A percentile compares a stretch with the other conserved stretches of the same genome.
These are phyloP conservation scores for Eupeodes corollae DNA, from an alignment of 1,140 invertebrate species.

Conservation along the genomic window DNA sequence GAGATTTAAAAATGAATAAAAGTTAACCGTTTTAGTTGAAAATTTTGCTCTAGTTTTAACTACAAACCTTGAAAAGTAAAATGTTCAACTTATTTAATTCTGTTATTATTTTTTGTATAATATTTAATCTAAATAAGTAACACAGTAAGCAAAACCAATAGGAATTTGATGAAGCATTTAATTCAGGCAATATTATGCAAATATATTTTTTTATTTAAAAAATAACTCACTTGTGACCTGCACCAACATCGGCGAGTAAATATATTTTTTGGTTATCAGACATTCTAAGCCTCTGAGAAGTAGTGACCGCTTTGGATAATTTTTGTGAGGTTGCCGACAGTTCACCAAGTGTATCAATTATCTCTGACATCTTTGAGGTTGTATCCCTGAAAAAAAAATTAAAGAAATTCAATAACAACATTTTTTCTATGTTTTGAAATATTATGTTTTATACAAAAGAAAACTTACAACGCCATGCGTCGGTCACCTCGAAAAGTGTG, in stretches of 20 bases:
- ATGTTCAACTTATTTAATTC: too few species aligned
- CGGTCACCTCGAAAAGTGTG: constrained; percentile 49
- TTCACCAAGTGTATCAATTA: constrained; percentile 58
- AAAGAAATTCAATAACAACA: constrained; percentile 10
- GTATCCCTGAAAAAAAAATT: constrained; percentile 42
- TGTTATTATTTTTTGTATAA: too few species aligned
- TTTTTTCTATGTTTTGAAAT: neutral
- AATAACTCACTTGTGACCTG: constrained; percentile 46
- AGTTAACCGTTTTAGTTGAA: too few species aligned
- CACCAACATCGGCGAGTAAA: constrained; percentile 48
- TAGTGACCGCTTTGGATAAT: constrained; percentile 59
- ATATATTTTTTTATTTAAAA: too few species aligned
- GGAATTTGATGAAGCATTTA: too few species aligned
- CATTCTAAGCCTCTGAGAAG: constrained; percentile 51
- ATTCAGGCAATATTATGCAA: too few species aligned
- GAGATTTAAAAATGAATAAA: too few species aligned
- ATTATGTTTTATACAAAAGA: too few species aligned
- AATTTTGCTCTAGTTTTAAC: too few species aligned
- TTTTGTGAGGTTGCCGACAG: constrained; percentile 63
- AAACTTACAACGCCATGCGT: constrained; percentile 45
- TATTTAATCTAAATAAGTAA: too few species aligned
- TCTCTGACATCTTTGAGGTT: constrained; percentile 48
- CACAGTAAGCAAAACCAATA: too few species aligned
- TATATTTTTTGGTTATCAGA: constrained; percentile 56
- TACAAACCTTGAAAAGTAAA: too few species aligned